Base-by-base conservation (phyloP, 2,113 vertebrate genomes). In the Saccopteryx bilineata region DNA sequence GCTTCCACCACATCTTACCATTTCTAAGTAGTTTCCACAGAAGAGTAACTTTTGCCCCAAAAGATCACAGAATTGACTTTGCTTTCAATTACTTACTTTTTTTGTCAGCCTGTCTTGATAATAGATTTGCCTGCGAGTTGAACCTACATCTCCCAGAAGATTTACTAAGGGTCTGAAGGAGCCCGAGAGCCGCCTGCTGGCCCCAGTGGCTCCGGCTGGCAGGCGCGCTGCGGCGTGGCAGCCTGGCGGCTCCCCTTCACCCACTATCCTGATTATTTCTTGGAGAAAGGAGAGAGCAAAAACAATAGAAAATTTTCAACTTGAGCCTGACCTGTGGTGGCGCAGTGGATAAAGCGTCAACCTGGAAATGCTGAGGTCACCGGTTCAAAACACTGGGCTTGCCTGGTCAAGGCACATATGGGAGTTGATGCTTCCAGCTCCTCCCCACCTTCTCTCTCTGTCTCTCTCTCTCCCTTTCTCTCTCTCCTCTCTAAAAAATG, bases 241-340 rank as follows among this genome's bases (percentile, higher is more conserved):
- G 52, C 18, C 14, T 15, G 54, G 26, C 7, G 12, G 2, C 31
- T 50, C 90, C 75, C 71, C 71, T 76, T 68, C 56, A 24, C n/a
- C n/a, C 23, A 9, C 52, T 21, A 54, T 46, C 56, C 21, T 80
- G 26, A 76, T 75, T 52, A 68, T 46, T 21, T 28, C n/a, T 82
- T 83, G 24, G 31, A 50, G 3, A 87, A 71, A 75, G 5, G 23
- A 72, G n/a, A 48, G 1, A 65, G 60, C 0, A 10, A 66, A 87
- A 79, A 69, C 28, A 78, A 31, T 0, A 66, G 18, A 26, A 69
- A 33, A 87, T 93, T 97, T 94, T 58, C 76, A 96, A 76, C 84
- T 96, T 58, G 48, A 80, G 39, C 39, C 39, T 39, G 39, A 39
- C 39, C 39, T 39, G 39, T 39, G 39, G 39, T 39, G 39, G 39